Evolutionary conservation across 2,888 invertebrate genomes (phyloP).

Genomic region (Clistopyga incitator): DNA sequence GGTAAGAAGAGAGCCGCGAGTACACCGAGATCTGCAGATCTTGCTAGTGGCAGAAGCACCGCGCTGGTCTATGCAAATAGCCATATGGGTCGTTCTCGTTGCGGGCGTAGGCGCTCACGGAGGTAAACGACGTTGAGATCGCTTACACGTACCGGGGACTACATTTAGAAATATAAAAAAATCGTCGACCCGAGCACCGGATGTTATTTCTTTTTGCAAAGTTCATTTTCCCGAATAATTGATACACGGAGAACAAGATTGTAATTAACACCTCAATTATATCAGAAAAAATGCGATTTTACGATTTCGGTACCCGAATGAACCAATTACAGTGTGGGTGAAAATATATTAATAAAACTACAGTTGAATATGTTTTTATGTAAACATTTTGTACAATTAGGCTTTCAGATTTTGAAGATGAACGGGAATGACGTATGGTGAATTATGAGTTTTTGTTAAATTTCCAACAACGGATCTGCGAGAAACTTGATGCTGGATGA

Average conservation of each 20-base stretch:
- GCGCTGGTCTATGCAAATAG: conserved; percentile 63
- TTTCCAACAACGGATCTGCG: not conserved
- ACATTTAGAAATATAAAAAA: not conserved
- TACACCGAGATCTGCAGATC: conserved; percentile 1
- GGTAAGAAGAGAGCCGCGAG: conserved; percentile 32
- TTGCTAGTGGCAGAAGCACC: conserved; percentile 34
- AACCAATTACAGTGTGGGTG: too few species aligned
- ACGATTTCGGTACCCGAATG: too few species aligned
- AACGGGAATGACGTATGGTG: not conserved
- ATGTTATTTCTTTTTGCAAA: not conserved
- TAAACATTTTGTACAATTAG: not conserved
- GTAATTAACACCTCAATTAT: too few species aligned
- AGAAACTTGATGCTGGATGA: not conserved
- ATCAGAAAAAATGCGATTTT: not conserved
- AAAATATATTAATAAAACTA: too few species aligned
- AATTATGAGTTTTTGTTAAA: not conserved
- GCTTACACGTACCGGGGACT: not conserved
- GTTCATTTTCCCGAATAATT: too few species aligned
- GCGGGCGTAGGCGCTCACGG: conserved; percentile 45
- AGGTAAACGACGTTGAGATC: conserved; percentile 20
- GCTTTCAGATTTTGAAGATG: not conserved
- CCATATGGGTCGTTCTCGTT: conserved; percentile 53
- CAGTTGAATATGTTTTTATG: not conserved
- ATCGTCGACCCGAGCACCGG: not conserved
- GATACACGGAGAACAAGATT: too few species aligned